These are phyloP conservation scores for Eira barbara DNA, from an alignment of 2,113 vertebrate species.

Conservation along the genomic window DNA sequence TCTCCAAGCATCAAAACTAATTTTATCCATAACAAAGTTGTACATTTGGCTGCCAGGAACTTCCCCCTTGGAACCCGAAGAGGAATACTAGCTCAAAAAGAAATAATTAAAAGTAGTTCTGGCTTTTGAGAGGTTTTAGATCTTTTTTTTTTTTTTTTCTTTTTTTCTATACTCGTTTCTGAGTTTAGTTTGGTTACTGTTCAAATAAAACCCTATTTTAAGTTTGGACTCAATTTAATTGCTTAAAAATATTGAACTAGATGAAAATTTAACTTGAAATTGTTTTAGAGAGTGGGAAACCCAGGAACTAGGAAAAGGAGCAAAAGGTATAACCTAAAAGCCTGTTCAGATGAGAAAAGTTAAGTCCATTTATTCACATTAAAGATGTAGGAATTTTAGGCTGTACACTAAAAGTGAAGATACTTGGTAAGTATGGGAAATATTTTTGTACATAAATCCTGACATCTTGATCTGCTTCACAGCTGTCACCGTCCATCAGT, in stretches of 20 bases:
- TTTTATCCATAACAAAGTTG: background rate
- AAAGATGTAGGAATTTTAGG: background rate
- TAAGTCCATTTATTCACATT: background rate
- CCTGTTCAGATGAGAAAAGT: background rate
- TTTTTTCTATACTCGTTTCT: background rate
- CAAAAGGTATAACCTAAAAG: background rate
- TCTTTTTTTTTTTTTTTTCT: background rate
- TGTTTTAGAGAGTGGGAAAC: background rate
- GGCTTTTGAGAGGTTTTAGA: background rate
- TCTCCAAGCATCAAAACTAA: background rate
- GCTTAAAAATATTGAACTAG: conserved; percentile 1
- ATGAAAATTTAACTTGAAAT: conserved; percentile 26
- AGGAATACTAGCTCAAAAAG: background rate
- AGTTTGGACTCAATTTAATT: background rate
- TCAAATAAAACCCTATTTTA: background rate
- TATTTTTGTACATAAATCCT: background rate
- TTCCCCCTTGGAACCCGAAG: background rate
- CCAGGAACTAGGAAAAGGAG: background rate
- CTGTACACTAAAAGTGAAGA: background rate
- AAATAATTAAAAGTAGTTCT: background rate
- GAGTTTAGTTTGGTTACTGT: conserved; percentile 13
- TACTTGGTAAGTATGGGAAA: background rate
- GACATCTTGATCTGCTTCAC: background rate
- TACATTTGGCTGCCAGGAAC: background rate
- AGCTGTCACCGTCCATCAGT: background rate